These are phyloP conservation scores for Oreortyx pictus DNA, from an alignment of 2,797 vertebrate species.

Conservation along the genomic window DNA sequence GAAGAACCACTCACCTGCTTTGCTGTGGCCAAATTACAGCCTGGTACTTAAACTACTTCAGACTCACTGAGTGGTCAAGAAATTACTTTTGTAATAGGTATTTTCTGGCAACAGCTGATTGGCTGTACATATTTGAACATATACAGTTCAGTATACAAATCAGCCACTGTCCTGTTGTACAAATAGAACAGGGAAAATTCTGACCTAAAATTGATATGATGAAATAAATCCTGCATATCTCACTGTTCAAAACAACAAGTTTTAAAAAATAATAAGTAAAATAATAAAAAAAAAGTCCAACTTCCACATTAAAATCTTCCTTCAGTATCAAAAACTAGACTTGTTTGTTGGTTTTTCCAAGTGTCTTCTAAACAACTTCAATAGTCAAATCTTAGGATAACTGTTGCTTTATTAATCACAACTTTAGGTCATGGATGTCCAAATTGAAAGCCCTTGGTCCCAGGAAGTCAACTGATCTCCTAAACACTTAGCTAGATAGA, in stretches of 20 bases:
- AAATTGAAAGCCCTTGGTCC: neutral
- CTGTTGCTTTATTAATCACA: neutral
- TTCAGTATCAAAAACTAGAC: neutral
- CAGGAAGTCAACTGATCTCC: neutral
- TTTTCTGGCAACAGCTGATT: neutral
- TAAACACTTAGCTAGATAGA: neutral
- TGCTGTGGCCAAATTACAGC: neutral
- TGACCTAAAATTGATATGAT: neutral
- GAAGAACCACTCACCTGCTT: neutral
- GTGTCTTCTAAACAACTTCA: neutral
- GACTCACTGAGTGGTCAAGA: neutral
- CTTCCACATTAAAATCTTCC: neutral
- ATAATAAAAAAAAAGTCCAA: neutral
- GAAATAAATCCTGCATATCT: neutral
- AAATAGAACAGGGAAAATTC: neutral
- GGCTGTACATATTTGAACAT: neutral
- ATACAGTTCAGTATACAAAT: neutral
- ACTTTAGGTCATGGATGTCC: neutral
- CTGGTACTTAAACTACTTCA: neutral
- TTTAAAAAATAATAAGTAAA: neutral
- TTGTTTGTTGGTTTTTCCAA: neutral
- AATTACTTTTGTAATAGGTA: neutral
- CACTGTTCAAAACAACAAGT: neutral
- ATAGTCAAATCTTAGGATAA: neutral
- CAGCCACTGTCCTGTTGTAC: neutral